Percentiles rank a stretch among this genome's conserved stretches.
Evolutionary conservation across 2,888 invertebrate species (phyloP).

Genomic region (Stenurella melanura): DNA sequence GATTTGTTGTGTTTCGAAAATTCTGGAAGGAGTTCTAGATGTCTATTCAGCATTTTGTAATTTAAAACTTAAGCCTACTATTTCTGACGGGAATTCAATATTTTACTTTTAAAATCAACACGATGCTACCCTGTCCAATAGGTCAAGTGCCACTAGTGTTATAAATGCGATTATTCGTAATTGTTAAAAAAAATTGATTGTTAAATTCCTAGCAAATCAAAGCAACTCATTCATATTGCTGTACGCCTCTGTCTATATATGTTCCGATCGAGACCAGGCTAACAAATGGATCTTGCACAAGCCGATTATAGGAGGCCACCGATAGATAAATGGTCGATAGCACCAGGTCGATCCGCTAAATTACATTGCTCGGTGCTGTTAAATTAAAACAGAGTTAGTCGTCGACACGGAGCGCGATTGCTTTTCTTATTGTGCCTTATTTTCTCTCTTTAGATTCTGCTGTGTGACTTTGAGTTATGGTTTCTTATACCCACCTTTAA

Average conservation of each 20-base stretch:
- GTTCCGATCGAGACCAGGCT: constrained; percentile 50
- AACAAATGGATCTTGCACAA: constrained; percentile 69
- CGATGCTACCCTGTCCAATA: too few species aligned
- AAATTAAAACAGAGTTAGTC: constrained; percentile 72
- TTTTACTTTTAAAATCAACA: too few species aligned
- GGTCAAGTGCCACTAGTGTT: too few species aligned
- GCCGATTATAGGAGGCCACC: constrained; percentile 69
- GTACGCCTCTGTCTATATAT: constrained; percentile 44
- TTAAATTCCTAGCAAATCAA: too few species aligned
- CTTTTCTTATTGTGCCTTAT: constrained; percentile 64
- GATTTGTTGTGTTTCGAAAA: too few species aligned
- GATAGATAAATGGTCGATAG: constrained; percentile 69
- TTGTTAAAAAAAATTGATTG: too few species aligned
- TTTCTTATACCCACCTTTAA: constrained; percentile 38
- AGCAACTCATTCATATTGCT: background rate
- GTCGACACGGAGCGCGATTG: constrained; percentile 63
- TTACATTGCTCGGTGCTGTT: constrained; percentile 71
- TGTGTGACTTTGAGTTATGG: constrained; percentile 55
- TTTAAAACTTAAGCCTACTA: too few species aligned
- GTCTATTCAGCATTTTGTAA: too few species aligned
- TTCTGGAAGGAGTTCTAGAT: too few species aligned
- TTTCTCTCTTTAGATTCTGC: constrained; percentile 45
- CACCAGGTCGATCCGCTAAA: constrained; percentile 70
- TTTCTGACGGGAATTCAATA: too few species aligned
- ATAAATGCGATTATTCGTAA: too few species aligned